phyloP scores from a whole-genome alignment of 64 coral and sea anemone species.

The Actinia equina region DNA sequence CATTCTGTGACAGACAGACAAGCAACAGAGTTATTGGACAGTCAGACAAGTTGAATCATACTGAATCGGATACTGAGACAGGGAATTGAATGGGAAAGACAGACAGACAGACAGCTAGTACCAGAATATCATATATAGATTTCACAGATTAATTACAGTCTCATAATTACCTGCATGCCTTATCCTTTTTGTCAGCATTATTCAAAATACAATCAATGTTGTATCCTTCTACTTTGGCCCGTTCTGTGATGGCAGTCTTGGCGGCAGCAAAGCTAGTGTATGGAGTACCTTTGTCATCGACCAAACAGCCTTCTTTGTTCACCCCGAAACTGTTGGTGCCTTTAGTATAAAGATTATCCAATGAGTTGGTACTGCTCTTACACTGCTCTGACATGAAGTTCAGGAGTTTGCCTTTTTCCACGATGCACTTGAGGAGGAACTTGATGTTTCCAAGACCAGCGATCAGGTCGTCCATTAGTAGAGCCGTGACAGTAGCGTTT shows the following conservation, averaged over 20 bases:
- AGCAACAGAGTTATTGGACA: background rate
- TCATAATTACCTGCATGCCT: slow-evolving; percentile 1
- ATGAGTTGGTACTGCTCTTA: background rate
- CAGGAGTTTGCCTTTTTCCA: background rate
- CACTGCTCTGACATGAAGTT: background rate
- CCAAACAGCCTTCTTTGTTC: background rate
- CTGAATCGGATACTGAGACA: too few relatives aligned
- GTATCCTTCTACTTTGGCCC: background rate
- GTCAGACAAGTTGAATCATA: background rate
- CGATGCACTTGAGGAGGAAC: background rate
- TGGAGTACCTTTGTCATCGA: background rate
- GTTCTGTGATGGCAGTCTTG: background rate
- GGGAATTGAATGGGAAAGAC: too few relatives aligned
- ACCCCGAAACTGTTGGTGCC: background rate
- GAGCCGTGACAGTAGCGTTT: background rate
- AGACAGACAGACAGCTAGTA: too few relatives aligned
- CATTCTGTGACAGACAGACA: background rate
- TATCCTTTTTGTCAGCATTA: background rate
- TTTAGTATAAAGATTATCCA: background rate
- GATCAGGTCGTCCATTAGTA: background rate
- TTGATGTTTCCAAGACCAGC: background rate
- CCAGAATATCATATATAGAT: too few relatives aligned
- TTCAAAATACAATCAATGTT: slow-evolving; percentile 7
- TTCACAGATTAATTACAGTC: too few relatives aligned
- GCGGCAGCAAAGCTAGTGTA: background rate